Percentiles rank a stretch among this genome's conserved stretches.
Conservation (phyloP, 1,140 invertebrate species). For the Brachionus asplanchnoidis region DNA sequence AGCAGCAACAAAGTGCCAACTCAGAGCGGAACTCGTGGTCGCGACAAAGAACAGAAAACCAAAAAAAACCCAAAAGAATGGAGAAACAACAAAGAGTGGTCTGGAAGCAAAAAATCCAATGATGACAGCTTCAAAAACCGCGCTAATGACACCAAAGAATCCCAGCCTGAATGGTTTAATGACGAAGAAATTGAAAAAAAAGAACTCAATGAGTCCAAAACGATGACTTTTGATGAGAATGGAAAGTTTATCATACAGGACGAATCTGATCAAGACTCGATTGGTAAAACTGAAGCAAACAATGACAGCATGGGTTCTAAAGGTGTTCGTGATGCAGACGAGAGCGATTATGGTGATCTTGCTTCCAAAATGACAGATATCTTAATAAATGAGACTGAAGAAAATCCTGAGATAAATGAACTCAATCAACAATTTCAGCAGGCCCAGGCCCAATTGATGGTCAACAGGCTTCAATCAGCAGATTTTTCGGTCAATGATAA, state of each 20-base stretch:
- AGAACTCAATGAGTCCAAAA: neutral
- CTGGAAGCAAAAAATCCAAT: neutral
- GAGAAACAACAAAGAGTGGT: neutral
- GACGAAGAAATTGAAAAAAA: neutral
- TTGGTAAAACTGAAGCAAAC: neutral
- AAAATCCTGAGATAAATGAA: neutral
- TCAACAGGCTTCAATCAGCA: neutral
- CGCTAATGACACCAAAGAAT: neutral
- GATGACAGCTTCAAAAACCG: neutral
- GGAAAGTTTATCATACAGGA: neutral
- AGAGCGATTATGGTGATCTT: neutral
- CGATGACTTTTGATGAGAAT: neutral
- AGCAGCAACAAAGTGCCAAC: neutral
- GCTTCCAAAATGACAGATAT: neutral
- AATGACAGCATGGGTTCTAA: neutral
- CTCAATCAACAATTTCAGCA: neutral
- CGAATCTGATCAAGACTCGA: neutral
- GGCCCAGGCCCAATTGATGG: neutral
- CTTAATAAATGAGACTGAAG: neutral
- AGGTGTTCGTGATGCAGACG: neutral
- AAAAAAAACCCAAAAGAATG: neutral
- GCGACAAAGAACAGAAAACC: neutral
- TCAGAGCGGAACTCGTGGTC: neutral
- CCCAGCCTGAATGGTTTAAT: slow-evolving; percentile 1
- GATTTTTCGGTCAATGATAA: slow-evolving; percentile 46